Conservation (phyloP, 2,797 vertebrate genomes). For the Pangasius larnaudii region DNA sequence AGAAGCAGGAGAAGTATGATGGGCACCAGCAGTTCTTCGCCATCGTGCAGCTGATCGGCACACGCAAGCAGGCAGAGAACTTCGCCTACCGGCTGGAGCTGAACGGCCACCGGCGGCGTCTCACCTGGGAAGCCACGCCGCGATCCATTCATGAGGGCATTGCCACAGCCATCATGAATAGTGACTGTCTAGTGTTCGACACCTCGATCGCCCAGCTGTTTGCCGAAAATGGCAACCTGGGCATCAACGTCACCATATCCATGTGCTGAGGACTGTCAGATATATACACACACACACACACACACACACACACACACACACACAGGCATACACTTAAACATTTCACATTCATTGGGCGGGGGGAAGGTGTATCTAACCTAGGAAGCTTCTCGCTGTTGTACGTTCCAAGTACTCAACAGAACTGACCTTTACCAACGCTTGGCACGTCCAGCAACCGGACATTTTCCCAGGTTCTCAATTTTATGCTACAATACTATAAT, state of each 20-base stretch:
- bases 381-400: slow-evolving; percentile 51
- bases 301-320: slow-evolving; percentile 34
- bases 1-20: slow-evolving; percentile 69
- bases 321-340: slow-evolving; percentile 42
- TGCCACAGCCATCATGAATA: slow-evolving; percentile 82
- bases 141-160: slow-evolving; percentile 83
- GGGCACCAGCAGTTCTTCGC: slow-evolving; percentile 85
- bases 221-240: slow-evolving; percentile 81
- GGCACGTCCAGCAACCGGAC: slow-evolving; percentile 49
- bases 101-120: slow-evolving; percentile 79
- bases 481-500: slow-evolving; percentile 50
- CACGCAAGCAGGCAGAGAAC: slow-evolving; percentile 79
- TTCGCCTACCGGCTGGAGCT: slow-evolving; percentile 82
- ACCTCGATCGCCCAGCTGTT: slow-evolving; percentile 81
- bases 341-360: background rate
- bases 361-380: slow-evolving; percentile 30
- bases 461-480: slow-evolving; percentile 53
- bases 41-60: slow-evolving; percentile 80
- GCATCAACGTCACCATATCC: slow-evolving; percentile 85
- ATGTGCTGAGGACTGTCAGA: slow-evolving; percentile 82
- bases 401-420: slow-evolving; percentile 47
- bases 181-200: slow-evolving; percentile 83
- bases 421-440: slow-evolving; percentile 45
- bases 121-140: slow-evolving; percentile 83
- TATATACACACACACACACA: slow-evolving; percentile 43